Percentiles rank a stretch among this genome's conserved stretches.
phyloP scores from a whole-genome alignment of 2,797 vertebrate genomes.

The Pygocentrus nattereri region DNA sequence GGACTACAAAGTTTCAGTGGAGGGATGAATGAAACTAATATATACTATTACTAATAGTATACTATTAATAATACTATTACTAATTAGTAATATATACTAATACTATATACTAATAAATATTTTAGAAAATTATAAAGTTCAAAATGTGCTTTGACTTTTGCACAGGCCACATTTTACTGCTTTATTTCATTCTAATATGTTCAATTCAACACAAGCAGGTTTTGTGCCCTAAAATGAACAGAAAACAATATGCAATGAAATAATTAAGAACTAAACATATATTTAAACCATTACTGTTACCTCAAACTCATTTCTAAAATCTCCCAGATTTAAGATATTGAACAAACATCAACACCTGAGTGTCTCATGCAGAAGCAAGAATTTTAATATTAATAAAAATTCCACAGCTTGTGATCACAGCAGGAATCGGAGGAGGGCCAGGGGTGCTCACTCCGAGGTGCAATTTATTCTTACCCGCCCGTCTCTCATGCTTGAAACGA shows the following conservation, averaged over 20 bases:
- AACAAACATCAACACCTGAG: conserved; percentile 73
- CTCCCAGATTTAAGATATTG: conserved; percentile 56
- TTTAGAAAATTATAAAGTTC: no score
- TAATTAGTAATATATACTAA: no score
- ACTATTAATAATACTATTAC: no score
- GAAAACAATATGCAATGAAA: no score
- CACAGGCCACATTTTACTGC: no score
- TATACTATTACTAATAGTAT: no score
- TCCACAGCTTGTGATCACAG: conserved; percentile 81
- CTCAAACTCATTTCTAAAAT: conserved; percentile 5
- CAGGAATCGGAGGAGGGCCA: conserved; percentile 69
- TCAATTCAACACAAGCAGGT: no score
- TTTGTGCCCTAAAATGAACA: no score
- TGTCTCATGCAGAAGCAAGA: conserved; percentile 71
- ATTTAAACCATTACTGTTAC: background rate
- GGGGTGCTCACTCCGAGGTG: conserved; percentile 72
- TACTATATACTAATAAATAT: no score
- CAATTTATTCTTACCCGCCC: conserved; percentile 79
- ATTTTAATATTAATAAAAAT: conserved; percentile 81
- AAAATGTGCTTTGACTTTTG: no score
- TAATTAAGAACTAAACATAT: background rate
- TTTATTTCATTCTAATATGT: no score
- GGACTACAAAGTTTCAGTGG: background rate
- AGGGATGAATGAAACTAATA: no score
- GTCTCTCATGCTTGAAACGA: conserved; percentile 77